Base-by-base conservation (phyloP, 2,888 invertebrate genomes). In the Sinohyriopsis cumingii region DNA sequence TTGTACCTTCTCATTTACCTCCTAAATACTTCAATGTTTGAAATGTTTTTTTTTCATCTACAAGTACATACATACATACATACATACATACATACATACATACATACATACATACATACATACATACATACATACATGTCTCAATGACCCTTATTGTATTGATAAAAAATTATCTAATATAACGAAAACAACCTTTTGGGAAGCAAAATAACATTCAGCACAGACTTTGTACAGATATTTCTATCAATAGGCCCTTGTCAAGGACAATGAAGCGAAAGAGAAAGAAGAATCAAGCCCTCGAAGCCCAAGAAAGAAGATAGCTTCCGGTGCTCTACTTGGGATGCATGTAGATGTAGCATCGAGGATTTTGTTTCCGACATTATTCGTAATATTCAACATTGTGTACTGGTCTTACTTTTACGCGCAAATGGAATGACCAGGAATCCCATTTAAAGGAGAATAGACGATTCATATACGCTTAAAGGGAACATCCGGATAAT, bases 271-370 rank as follows among this genome's bases (percentile, higher is more conserved):
- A 2, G 55, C 33, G 19, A 57, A 66, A 12, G 67, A 73, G 9
- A 71, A 71, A 22, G 71, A 67, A n/a, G 65, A 67, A 59, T 55
- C 65, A 25, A 71, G 72, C 25, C 68, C 72, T 3, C 64, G 61
- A 28, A 33, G 55, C 20, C 73, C 72, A 63, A 74, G 72, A 63
- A 75, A 74, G 54, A 66, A 55, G 45, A 24, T 69, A 12, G 65
- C 68, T 24, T 67, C 61, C 5, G 86, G 86, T 5, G 81, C 82
- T 24, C 73, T 82, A 22, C 83, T 82, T 59, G 83, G 86, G 55
- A 84, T 84, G 80, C 82, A 83, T 65, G 71, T 86, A 66, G 87
- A 87, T 73, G 82, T 85, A 19, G 77, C 80, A 9, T 84, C 86
- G 6, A 76, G 87, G 54, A 77, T 87, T 60, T 67, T 81, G 57